These are phyloP conservation scores for Anthophora plumipes DNA, from an alignment of 2,888 invertebrate genomes.

Conservation along the genomic window DNA sequence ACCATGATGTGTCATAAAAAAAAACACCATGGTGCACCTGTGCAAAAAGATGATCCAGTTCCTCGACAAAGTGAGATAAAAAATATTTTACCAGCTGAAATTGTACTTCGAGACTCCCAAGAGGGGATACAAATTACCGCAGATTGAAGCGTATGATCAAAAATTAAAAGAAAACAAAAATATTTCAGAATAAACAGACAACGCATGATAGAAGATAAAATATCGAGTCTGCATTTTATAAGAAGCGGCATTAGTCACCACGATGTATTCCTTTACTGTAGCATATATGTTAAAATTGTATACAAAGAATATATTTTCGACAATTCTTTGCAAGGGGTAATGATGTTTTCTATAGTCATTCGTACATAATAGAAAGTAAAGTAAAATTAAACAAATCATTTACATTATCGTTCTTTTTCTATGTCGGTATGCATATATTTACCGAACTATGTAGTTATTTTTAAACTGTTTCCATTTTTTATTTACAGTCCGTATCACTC, in stretches of 20 bases:
- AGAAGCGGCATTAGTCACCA: conserved; percentile 64
- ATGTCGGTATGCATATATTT: conserved; percentile 40
- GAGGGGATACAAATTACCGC: conserved; percentile 72
- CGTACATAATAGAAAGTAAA: conserved; percentile 11
- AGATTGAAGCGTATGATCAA: conserved; percentile 62
- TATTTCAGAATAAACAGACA: conserved; percentile 33
- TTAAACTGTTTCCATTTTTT: conserved; percentile 32
- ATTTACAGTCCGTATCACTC: conserved; percentile 19
- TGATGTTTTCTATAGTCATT: conserved; percentile 53
- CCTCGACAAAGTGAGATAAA: conserved; percentile 57
- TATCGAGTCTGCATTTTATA: conserved; percentile 64
- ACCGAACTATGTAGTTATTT: conserved; percentile 25
- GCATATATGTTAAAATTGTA: conserved; percentile 58
- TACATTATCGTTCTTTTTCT: conserved; percentile 31
- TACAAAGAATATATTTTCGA: conserved; percentile 72
- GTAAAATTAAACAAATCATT: conserved; percentile 38
- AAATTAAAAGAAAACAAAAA: conserved; percentile 4
- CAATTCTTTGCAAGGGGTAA: conserved; percentile 44
- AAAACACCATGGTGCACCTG: conserved; percentile 83
- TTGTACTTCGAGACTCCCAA: conserved; percentile 67
- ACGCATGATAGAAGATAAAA: conserved; percentile 29
- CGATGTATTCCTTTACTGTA: conserved; percentile 65
- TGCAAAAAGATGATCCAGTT: conserved; percentile 68
- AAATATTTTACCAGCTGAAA: conserved; percentile 61
- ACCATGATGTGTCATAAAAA: conserved; percentile 87